Evolutionary conservation across 2,888 invertebrate species (phyloP), one percentile per base, ranked within the genome.

Genomic region (Latrodectus hesperus): DNA sequence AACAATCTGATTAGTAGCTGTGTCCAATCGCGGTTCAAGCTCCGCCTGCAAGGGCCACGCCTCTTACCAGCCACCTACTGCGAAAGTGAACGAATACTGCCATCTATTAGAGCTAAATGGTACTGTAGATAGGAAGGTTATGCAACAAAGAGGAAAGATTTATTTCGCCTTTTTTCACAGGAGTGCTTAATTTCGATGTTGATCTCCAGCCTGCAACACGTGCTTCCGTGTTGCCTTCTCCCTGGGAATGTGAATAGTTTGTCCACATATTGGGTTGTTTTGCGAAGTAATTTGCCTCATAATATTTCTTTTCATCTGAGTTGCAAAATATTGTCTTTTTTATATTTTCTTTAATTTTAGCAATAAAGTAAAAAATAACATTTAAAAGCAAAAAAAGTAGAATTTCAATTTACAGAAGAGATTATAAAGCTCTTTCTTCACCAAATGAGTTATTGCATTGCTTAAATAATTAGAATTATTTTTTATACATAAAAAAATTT

Each of bases 1-100:
- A 79, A 84, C 88, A 88, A 88, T 85, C 88, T 84, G 88, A 88
- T 88, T 88, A 84, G 84, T 68, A 60, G 60, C 73, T 53, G 78
- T 71, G 81, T 71, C 88, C 88, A 88, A 88, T 88, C 55, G 83
- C 71, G 72, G 70, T 51, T 14, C 64, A 80, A 52, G 82, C 76
- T 72, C 64, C 88, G 88, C 88, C 88, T 64, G 49, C n/a, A 4
- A n/a, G 60, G n/a, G 53, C 72, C 88, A 88, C 84, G 88, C 88
- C 88, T 76, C 8, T n/a, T 17, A 10, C 51, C 26, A 11, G 26
- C 74, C 75, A 67, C 79, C 64, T 55, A 53, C 74, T 55, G 52
- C 12, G 11, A n/a, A 70, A 70, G 78, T 67, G 78, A 68, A 72
- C 64, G 22, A 17, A 51, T 67, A 86, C 76, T 52, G 86, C 86